phyloP scores from a whole-genome alignment of 2,888 invertebrate genomes.

The Clivina fossor region DNA sequence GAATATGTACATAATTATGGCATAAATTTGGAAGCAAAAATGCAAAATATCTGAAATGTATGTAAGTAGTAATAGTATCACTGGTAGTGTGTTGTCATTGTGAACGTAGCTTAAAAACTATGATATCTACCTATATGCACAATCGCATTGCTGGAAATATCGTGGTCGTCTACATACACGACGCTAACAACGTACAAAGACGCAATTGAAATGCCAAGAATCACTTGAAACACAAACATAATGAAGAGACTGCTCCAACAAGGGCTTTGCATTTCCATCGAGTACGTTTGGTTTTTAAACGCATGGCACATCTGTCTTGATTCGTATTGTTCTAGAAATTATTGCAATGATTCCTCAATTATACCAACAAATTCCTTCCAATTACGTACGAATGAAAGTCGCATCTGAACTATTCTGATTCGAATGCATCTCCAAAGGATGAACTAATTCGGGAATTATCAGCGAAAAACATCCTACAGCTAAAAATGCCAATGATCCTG shows the following conservation, averaged over 20 bases:
- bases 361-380: too few relatives aligned
- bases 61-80: too few relatives aligned
- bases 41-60: too few relatives aligned
- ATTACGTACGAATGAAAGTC: too few relatives aligned
- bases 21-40: too few relatives aligned
- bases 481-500: constrained; percentile 58
- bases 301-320: background rate
- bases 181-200: constrained; percentile 60
- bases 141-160: constrained; percentile 56
- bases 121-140: constrained; percentile 51
- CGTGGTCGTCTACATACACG: constrained; percentile 65
- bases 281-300: background rate
- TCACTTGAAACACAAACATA: constrained; percentile 45
- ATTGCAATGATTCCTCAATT: too few relatives aligned
- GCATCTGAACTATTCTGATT: too few relatives aligned
- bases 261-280: background rate
- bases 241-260: background rate
- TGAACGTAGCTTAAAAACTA: too few relatives aligned
- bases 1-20: too few relatives aligned
- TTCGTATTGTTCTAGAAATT: background rate
- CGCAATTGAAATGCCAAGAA: constrained; percentile 43
- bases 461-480: constrained; percentile 55
- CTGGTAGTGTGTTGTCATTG: too few relatives aligned
- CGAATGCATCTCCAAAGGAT: constrained; percentile 44
- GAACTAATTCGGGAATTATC: constrained; percentile 60